Evolutionary conservation across 2,113 vertebrate species (phyloP).

Genomic region (Lepus americanus): DNA sequence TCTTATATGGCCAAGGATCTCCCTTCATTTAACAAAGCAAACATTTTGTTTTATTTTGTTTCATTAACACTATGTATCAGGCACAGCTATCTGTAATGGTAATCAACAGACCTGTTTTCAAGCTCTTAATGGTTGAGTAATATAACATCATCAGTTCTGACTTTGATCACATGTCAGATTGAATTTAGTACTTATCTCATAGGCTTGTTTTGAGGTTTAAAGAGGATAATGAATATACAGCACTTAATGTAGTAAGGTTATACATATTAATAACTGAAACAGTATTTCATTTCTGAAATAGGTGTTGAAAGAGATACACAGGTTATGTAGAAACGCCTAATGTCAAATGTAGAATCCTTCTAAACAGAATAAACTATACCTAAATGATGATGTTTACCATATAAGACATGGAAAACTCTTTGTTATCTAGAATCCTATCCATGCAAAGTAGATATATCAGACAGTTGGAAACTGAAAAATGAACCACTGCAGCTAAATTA

Average conservation of each 20-base stretch:
- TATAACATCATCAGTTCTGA: conserved; percentile 10
- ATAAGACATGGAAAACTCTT: not conserved
- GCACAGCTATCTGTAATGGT: not conserved
- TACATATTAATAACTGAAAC: conserved; percentile 16
- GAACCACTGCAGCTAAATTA: not conserved
- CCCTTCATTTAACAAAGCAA: not conserved
- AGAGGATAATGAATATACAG: not conserved
- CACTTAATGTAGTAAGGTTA: not conserved
- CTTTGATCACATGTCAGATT: not conserved
- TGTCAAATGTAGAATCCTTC: not conserved
- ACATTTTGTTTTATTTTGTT: not conserved
- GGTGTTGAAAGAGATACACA: not conserved
- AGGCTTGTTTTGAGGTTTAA: not conserved
- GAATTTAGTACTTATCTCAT: not conserved
- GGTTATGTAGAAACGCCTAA: not conserved
- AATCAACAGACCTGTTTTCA: not conserved
- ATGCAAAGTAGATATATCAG: not conserved
- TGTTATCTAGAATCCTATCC: conserved; percentile 25
- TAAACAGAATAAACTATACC: not conserved
- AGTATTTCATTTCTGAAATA: conserved; percentile 57
- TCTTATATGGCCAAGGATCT: not conserved
- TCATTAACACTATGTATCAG: not conserved
- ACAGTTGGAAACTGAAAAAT: not conserved
- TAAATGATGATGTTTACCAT: not conserved
- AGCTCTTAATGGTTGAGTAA: conserved; percentile 5